phyloP scores from a whole-genome alignment of 2,797 vertebrate genomes.

The Pseudochirops cupreus region DNA sequence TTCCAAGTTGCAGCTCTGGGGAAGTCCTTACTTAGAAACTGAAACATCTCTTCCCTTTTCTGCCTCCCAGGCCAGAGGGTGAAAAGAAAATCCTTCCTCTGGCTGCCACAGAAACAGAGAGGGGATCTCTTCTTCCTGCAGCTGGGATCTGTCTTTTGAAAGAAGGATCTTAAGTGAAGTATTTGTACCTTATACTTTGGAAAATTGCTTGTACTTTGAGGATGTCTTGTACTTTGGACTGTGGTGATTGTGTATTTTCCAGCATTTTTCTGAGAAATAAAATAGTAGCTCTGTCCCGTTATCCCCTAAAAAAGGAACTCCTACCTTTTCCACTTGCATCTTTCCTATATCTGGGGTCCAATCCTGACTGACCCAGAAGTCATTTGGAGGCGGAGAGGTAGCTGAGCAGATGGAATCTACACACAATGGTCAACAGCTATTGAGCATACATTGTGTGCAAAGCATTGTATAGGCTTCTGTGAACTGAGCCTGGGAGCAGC shows the following conservation, averaged over 20 bases:
- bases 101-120: background rate
- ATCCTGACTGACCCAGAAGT: constrained; percentile 3
- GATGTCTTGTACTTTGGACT: background rate
- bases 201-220: too few relatives aligned
- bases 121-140: background rate
- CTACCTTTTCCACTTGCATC: background rate
- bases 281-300: background rate
- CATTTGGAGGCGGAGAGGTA: constrained; percentile 12
- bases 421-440: constrained; percentile 8
- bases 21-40: background rate
- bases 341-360: background rate
- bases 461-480: constrained; percentile 5
- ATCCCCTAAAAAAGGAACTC: background rate
- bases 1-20: background rate
- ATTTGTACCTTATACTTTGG: background rate
- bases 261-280: background rate
- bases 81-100: background rate
- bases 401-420: constrained; percentile 10
- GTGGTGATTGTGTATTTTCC: background rate
- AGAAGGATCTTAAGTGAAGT: background rate
- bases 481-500: constrained; percentile 11
- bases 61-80: background rate
- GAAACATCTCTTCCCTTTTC: background rate
- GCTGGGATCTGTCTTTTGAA: background rate
- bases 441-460: constrained; percentile 10